A percentile compares a stretch with the other conserved stretches of the same genome.
Conservation (phyloP, 2,888 invertebrate genomes). For the Philereme transversata region DNA sequence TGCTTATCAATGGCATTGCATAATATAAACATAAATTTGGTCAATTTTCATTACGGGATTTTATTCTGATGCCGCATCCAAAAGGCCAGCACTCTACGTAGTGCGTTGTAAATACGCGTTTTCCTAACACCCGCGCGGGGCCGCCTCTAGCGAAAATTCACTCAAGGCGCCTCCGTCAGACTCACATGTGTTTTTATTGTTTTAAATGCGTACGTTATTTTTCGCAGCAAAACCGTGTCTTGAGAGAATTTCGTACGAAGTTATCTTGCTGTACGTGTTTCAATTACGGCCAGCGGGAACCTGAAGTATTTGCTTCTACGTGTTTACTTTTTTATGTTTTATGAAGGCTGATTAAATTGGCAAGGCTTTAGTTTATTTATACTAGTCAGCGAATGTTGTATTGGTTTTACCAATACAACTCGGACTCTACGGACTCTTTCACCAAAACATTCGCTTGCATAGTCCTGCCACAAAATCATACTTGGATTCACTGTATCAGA, state of each 20-base stretch:
- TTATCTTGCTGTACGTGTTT: slow-evolving; percentile 63
- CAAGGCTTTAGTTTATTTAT: not conserved
- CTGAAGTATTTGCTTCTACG: slow-evolving; percentile 42
- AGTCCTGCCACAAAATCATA: too few species aligned
- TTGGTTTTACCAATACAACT: too few species aligned
- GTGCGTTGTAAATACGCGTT: slow-evolving; percentile 49
- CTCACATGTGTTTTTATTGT: slow-evolving; percentile 75
- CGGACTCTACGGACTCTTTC: too few species aligned
- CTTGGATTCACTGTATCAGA: too few species aligned
- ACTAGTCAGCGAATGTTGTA: too few species aligned
- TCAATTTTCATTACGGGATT: too few species aligned
- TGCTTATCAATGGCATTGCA: too few species aligned
- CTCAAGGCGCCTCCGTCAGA: slow-evolving; percentile 66
- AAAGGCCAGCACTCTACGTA: slow-evolving; percentile 24
- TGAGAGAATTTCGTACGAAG: slow-evolving; percentile 60
- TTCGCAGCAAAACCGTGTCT: slow-evolving; percentile 59
- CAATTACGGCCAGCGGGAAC: slow-evolving; percentile 58
- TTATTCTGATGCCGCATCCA: slow-evolving; percentile 45
- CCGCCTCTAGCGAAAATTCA: slow-evolving; percentile 66
- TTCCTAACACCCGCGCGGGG: slow-evolving; percentile 41
- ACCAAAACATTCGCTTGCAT: too few species aligned
- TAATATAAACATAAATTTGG: too few species aligned
- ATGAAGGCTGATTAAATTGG: slow-evolving; percentile 28
- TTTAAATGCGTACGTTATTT: slow-evolving; percentile 77
- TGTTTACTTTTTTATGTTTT: slow-evolving; percentile 41